These are phyloP conservation scores for Phymorhynchus buccinoides DNA, from an alignment of 1,140 invertebrate species.

Conservation along the genomic window DNA sequence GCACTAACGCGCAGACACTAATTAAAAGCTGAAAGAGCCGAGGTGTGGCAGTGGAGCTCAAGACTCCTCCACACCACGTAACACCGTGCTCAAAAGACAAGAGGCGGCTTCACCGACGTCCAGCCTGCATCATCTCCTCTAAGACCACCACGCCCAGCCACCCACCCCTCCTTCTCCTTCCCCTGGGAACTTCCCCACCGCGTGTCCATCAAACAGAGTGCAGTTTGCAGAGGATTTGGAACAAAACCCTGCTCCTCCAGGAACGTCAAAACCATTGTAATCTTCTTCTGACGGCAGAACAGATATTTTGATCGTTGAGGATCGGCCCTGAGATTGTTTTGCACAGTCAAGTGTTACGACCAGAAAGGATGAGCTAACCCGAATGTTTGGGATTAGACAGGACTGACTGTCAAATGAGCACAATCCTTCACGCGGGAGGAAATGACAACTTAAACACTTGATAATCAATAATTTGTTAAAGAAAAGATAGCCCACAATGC, in stretches of 20 bases:
- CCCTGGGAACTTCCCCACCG: background rate
- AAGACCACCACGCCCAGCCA: background rate
- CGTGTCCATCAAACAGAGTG: background rate
- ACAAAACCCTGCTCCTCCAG: background rate
- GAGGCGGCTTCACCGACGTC: background rate
- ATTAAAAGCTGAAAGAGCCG: conserved; percentile 36
- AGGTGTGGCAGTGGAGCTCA: background rate
- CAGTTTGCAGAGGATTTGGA: background rate
- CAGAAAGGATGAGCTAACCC: no score
- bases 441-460: no score
- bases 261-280: no score
- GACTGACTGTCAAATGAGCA: no score
- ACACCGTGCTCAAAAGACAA: background rate
- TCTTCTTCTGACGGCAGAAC: no score
- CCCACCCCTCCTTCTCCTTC: background rate
- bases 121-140: background rate
- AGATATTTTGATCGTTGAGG: no score
- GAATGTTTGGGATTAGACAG: no score
- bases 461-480: no score
- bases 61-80: background rate
- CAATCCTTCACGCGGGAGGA: no score
- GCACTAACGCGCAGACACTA: conserved; percentile 40
- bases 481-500: no score
- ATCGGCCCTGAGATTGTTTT: no score
- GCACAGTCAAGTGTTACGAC: no score